A percentile compares a stretch with the other conserved stretches of the same genome.
Evolutionary conservation across 2,888 invertebrate genomes (phyloP).

Genomic region (Drosophila fungiperda): DNA sequence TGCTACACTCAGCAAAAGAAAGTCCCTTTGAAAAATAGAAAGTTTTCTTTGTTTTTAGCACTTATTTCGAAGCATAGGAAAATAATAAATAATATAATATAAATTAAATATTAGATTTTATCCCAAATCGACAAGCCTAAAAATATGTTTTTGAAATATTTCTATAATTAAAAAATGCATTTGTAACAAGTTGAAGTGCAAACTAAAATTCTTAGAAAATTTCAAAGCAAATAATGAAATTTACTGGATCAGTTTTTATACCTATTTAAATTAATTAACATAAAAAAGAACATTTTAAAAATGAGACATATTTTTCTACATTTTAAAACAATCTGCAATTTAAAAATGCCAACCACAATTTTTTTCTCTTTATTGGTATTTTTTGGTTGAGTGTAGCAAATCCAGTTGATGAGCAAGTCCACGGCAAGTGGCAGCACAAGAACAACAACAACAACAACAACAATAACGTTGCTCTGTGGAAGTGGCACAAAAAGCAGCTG

Average conservation of each 20-base stretch:
- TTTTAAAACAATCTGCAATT: too few relatives aligned
- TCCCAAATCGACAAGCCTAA: neutral
- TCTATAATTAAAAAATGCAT: too few relatives aligned
- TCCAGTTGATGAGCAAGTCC: slow-evolving; percentile 76
- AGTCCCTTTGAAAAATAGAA: neutral
- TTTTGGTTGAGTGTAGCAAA: slow-evolving; percentile 30
- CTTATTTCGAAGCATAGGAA: too few relatives aligned
- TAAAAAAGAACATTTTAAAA: neutral
- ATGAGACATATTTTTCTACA: neutral
- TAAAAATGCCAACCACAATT: too few relatives aligned
- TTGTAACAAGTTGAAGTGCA: too few relatives aligned
- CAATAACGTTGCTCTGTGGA: slow-evolving; percentile 48
- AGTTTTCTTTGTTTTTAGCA: neutral
- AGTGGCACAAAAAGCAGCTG: slow-evolving; percentile 71
- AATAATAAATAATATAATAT: too few relatives aligned
- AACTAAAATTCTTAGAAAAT: neutral
- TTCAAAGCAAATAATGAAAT: too few relatives aligned
- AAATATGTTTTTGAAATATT: too few relatives aligned
- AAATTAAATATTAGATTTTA: too few relatives aligned
- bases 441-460: slow-evolving; percentile 40
- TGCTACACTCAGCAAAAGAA: slow-evolving; percentile 17
- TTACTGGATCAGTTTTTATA: too few relatives aligned
- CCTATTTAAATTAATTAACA: too few relatives aligned
- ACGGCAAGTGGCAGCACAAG: slow-evolving; percentile 66
- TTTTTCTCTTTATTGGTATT: neutral